These are phyloP conservation scores for Malaclemys terrapin DNA, from an alignment of 2,113 vertebrate genomes.

Conservation along the genomic window DNA sequence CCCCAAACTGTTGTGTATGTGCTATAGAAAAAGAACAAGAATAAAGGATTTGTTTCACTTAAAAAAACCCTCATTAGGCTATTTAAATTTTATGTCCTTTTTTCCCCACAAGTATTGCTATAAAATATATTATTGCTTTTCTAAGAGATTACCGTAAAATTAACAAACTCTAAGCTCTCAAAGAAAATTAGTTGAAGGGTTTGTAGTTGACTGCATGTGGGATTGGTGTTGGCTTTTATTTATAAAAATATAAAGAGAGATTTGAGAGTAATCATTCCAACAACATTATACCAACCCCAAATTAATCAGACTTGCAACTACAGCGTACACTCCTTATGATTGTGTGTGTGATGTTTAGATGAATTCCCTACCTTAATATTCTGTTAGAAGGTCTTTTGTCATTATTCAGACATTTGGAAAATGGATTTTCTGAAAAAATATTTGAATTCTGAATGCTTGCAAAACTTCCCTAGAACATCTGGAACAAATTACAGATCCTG, in stretches of 20 bases:
- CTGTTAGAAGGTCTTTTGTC: slow-evolving; percentile 56
- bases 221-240: slow-evolving; percentile 1
- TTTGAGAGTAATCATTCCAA: slow-evolving; percentile 46
- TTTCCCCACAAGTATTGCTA: neutral
- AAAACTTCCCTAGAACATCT: slow-evolving; percentile 44
- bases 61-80: neutral
- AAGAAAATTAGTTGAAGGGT: slow-evolving; percentile 36
- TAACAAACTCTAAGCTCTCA: slow-evolving; percentile 6
- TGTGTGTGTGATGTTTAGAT: slow-evolving; percentile 56
- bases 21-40: neutral
- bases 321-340: slow-evolving; percentile 51
- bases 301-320: slow-evolving; percentile 54
- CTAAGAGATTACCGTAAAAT: slow-evolving; percentile 25
- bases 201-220: neutral
- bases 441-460: slow-evolving; percentile 20
- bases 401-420: slow-evolving; percentile 66
- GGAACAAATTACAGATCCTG: slow-evolving; percentile 30
- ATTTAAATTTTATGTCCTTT: neutral
- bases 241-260: neutral
- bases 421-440: slow-evolving; percentile 46
- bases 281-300: slow-evolving; percentile 55
- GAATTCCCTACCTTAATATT: slow-evolving; percentile 66
- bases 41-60: neutral
- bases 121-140: neutral
- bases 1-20: neutral